These are phyloP conservation scores for Rhinoptilus africanus DNA, from an alignment of 2,113 vertebrate genomes.

Conservation along the genomic window DNA sequence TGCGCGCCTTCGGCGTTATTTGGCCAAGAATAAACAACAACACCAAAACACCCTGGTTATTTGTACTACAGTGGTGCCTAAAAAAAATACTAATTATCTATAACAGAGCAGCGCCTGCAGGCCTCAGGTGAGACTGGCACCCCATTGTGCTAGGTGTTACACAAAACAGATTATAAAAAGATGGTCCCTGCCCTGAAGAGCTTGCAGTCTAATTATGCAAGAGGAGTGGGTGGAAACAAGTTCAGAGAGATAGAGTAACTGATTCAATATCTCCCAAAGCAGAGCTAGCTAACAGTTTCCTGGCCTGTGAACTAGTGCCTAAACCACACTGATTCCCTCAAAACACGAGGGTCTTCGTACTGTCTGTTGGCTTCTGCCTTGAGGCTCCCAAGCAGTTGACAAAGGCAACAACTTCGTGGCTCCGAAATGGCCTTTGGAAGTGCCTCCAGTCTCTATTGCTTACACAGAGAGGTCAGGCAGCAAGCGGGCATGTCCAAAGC, in stretches of 20 bases:
- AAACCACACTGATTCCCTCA: background rate
- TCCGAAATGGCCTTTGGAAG: background rate
- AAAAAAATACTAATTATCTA: slow-evolving; percentile 46
- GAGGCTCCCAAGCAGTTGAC: background rate
- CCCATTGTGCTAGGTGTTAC: slow-evolving; percentile 53
- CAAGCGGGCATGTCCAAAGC: background rate
- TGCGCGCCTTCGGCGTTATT: background rate
- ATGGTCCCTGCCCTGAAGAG: slow-evolving; percentile 54
- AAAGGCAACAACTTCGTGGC: background rate
- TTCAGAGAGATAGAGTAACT: slow-evolving; percentile 27
- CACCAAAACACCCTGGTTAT: slow-evolving; percentile 35
- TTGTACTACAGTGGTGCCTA: slow-evolving; percentile 42
- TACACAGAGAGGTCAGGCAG: background rate
- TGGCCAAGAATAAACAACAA: slow-evolving; percentile 37
- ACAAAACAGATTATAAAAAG: slow-evolving; percentile 45
- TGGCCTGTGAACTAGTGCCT: background rate
- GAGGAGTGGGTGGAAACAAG: slow-evolving; percentile 57
- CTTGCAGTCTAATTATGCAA: slow-evolving; percentile 31
- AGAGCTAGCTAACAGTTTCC: background rate
- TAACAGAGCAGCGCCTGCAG: background rate
- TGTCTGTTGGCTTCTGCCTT: background rate
- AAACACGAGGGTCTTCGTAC: background rate
- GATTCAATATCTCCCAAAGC: background rate
- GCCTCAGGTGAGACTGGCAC: slow-evolving; percentile 53
- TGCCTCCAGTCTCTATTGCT: background rate